Base-by-base conservation (phyloP, 2,113 vertebrate genomes). In the Formicarius rufipectus region DNA sequence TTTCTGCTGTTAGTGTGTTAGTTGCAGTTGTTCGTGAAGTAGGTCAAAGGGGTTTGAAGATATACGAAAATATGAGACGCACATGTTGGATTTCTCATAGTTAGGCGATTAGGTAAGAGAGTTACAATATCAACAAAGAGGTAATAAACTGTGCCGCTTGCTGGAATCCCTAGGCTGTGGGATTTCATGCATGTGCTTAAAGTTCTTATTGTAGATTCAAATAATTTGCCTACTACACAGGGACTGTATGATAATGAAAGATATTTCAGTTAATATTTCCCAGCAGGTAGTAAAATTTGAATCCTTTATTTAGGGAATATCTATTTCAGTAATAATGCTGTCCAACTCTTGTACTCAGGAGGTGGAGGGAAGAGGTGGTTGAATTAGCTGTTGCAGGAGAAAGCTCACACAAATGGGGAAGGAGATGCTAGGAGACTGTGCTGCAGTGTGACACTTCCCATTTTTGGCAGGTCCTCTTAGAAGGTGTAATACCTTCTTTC, bases 1-100 rank as follows among this genome's bases (percentile, higher is more conserved):
- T 49, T 87, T 89, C 52, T 64, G 42, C 52, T 45, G 1, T 71
- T 83, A 62, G 14, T 28, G 20, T 82, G 42, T 40, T 90, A 30
- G 31, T 79, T 88, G 67, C 58, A 64, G 39, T 85, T 91, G 52
- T 42, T 94, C 30, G 24, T 72, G 71, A 87, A 67, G 28, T 53
- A 76, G 82, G 67, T 91, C 88, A 88, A 27, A 82, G 35, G 44
- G 40, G 17, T 59, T 71, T 90, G 85, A 92, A 90, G 74, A 75
- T 72, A 44, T 4, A 83, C n/a, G 58, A 37, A 77, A 83, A 80
- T 64, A 71, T 56, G 75, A 72, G 60, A 76, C 7, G 39, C 45
- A 21, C 45, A 49, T 76, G 72, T 74, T 86, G 60, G 24, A 21
- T 50, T 87, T 81, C 82, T 71, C 88, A 58, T 83, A 64, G 64